Conservation (phyloP, 2,888 invertebrate genomes). For the Drosophila planitibia region DNA sequence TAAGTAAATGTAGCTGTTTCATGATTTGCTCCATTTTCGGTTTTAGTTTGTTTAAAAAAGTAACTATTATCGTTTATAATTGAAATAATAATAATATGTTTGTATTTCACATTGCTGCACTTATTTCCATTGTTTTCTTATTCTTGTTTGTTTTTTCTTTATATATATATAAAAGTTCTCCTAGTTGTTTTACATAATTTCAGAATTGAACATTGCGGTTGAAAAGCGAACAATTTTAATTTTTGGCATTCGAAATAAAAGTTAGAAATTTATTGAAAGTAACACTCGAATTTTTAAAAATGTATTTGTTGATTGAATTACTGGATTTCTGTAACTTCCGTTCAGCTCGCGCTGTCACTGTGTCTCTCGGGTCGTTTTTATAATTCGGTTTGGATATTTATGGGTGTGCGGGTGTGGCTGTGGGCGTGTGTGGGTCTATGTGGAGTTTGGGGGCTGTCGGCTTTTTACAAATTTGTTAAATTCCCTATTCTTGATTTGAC, state of each 20-base stretch:
- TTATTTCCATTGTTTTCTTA: conserved; percentile 15
- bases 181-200: conserved; percentile 49
- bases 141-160: background rate
- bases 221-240: conserved; percentile 49
- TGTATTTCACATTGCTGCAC: conserved; percentile 46
- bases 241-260: conserved; percentile 61
- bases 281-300: conserved; percentile 30
- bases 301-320: conserved; percentile 47
- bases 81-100: conserved; percentile 60
- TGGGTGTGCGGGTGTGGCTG: conserved; percentile 5
- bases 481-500: conserved; percentile 71
- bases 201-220: conserved; percentile 42
- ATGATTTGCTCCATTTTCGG: conserved; percentile 18
- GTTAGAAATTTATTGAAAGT: conserved; percentile 32
- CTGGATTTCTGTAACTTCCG: conserved; percentile 27
- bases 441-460: conserved; percentile 26
- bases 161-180: conserved; percentile 44
- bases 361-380: conserved; percentile 16
- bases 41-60: conserved; percentile 37
- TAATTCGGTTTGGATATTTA: conserved; percentile 1
- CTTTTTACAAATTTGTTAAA: conserved; percentile 76
- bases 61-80: conserved; percentile 68
- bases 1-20: conserved; percentile 23
- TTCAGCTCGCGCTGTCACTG: conserved; percentile 24
- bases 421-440: conserved; percentile 16